Conservation (phyloP, 2,888 invertebrate genomes). For the Temnothorax rugatulus region DNA sequence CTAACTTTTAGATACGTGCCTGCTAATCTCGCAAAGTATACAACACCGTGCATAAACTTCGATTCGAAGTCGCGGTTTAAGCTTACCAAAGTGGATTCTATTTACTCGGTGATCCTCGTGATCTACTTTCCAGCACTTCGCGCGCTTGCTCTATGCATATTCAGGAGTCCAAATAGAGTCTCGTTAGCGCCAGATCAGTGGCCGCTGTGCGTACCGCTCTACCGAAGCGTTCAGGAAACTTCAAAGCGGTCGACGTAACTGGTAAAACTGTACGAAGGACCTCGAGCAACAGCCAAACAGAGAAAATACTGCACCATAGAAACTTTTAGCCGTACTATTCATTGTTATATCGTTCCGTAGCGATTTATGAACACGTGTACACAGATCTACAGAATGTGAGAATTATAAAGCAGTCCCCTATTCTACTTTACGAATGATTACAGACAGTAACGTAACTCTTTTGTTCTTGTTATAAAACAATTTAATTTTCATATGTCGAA, state of each 20-base stretch:
- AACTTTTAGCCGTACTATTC: neutral
- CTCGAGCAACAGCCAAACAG: constrained; percentile 24
- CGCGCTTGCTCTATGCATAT: constrained; percentile 69
- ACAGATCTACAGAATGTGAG: neutral
- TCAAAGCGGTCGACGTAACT: constrained; percentile 17
- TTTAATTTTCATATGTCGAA: neutral
- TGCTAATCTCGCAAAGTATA: constrained; percentile 22
- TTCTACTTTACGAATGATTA: neutral
- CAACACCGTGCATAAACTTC: constrained; percentile 31
- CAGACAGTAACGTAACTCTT: neutral
- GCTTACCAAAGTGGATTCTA: constrained; percentile 64
- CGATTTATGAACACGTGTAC: neutral
- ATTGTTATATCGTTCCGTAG: neutral
- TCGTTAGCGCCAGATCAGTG: constrained; percentile 66
- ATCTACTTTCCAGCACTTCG: constrained; percentile 68
- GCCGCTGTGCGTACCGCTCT: constrained; percentile 54
- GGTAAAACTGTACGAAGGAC: constrained; percentile 14
- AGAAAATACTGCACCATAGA: constrained; percentile 21
- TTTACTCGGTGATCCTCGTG: constrained; percentile 70
- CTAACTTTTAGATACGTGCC: constrained; percentile 23
- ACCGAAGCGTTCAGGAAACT: constrained; percentile 53
- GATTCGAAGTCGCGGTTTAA: constrained; percentile 54
- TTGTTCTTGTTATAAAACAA: neutral
- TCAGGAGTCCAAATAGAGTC: constrained; percentile 68
- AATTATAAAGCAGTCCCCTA: neutral